Evolutionary conservation across 2,888 invertebrate species (phyloP), one percentile per base, ranked within the genome.

Genomic region (Epirrhoe tristata): DNA sequence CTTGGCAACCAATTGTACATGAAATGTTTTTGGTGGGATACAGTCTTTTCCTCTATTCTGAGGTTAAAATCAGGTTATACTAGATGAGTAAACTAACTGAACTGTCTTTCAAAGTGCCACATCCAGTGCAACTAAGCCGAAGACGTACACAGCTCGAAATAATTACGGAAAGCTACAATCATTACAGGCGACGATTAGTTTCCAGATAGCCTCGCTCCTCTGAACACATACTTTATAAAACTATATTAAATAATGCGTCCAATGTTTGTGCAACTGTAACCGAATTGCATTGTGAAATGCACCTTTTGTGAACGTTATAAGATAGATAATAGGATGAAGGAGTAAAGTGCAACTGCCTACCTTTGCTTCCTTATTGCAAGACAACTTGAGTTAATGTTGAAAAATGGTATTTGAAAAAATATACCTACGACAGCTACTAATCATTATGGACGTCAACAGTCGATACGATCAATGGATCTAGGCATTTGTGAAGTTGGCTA

Each of bases 111-210:
- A 14, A 5, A 8, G 1, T 68, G 73, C 14, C 81, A 54, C 70
- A 77, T 89, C 88, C 63, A 88, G 80, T 50, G 14, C 4, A 6
- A 57, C 73, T 76, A 77, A 66, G 76, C 77, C 55, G 70, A 57
- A 64, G 72, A 79, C 71, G 79, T 81, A 79, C 74, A 78, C 77
- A 84, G 82, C 87, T 88, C 75, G 84, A 90, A 91, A 91, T 93
- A 93, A 93, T 93, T 92, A 90, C 89, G 86, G 85, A 85, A 85
- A 84, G 81, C 86, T 84, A 84, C 87, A 87, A 88, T 89, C 87
- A 92, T 87, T 87, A 88, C 83, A 79, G 87, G 89, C 86, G 93
- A 93, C 91, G 92, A 93, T 92, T 91, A 90, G 85, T 80, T 77
- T 60, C 63, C 66, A 87, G 93, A 93, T 93, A 92, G 90, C 84